Percentiles rank a stretch among this genome's conserved stretches.
These are phyloP conservation scores for Lota lota DNA, from an alignment of 2,113 vertebrate genomes.

Conservation along the genomic window DNA sequence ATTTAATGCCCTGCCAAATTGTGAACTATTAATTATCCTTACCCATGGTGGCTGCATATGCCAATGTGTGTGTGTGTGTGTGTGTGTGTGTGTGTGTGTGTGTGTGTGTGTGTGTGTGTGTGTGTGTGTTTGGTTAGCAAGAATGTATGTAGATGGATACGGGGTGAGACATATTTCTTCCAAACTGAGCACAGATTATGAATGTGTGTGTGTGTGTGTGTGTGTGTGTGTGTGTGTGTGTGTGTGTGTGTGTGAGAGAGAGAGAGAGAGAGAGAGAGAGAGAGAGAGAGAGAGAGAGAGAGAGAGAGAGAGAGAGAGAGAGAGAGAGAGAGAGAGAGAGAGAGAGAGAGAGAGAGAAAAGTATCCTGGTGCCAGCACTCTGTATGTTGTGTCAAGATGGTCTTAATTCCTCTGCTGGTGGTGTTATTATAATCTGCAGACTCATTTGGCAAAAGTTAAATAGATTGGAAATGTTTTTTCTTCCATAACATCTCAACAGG, in stretches of 20 bases:
- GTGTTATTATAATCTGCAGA: slow-evolving; percentile 67
- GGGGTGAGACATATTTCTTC: too few species aligned
- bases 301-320: too few species aligned
- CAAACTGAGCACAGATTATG: too few species aligned
- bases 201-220: too few species aligned
- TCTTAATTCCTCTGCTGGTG: slow-evolving; percentile 54
- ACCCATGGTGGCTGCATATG: slow-evolving; percentile 36
- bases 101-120: slow-evolving; percentile 17
- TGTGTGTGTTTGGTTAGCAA: slow-evolving; percentile 7
- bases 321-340: too few species aligned
- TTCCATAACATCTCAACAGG: slow-evolving; percentile 25
- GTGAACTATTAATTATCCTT: slow-evolving; percentile 77
- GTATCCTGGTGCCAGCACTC: slow-evolving; percentile 53
- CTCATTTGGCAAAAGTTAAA: slow-evolving; percentile 49
- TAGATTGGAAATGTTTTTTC: slow-evolving; percentile 42
- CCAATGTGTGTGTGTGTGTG: background rate
- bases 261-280: too few species aligned
- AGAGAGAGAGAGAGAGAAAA: too few species aligned
- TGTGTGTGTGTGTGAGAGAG: too few species aligned
- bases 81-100: slow-evolving; percentile 15
- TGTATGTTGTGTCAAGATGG: slow-evolving; percentile 58
- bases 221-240: too few species aligned
- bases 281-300: too few species aligned
- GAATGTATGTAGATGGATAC: too few species aligned
- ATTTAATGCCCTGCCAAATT: slow-evolving; percentile 73